Evolutionary conservation across 2,888 invertebrate genomes (phyloP).

Genomic region (Himalopsyche kuldschensis): DNA sequence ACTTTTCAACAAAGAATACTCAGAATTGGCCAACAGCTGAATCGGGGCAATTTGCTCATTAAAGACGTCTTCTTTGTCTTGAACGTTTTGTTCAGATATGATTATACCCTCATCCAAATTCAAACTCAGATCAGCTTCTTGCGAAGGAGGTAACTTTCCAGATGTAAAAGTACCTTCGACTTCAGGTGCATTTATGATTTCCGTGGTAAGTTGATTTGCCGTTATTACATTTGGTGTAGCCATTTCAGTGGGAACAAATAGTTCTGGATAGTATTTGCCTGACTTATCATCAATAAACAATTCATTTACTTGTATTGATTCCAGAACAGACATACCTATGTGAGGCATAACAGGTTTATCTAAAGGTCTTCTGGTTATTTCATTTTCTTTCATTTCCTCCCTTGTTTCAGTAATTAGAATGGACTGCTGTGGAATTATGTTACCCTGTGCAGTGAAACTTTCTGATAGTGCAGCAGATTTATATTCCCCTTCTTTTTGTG

Average conservation of each 20-base stretch:
- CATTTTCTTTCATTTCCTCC: conserved; percentile 63
- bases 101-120: conserved; percentile 64
- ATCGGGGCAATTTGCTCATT: conserved; percentile 46
- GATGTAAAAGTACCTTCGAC: conserved; percentile 65
- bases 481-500: conserved; percentile 63
- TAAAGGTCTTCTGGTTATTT: conserved; percentile 52
- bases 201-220: conserved; percentile 67
- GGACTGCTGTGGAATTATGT: conserved; percentile 64
- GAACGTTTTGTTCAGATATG: conserved; percentile 58
- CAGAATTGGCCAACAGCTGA: conserved; percentile 47
- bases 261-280: conserved; percentile 76
- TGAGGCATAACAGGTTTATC: conserved; percentile 61
- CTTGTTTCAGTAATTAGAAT: conserved; percentile 67
- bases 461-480: conserved; percentile 54
- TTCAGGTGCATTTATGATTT: conserved; percentile 69
- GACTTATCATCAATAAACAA: conserved; percentile 71
- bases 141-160: conserved; percentile 61
- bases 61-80: conserved; percentile 69
- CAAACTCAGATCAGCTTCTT: conserved; percentile 63
- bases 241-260: conserved; percentile 77
- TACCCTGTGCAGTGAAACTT: conserved; percentile 53
- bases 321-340: conserved; percentile 64
- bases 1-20: conserved; percentile 54
- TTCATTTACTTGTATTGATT: conserved; percentile 69
- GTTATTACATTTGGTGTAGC: conserved; percentile 67